Base-by-base conservation (phyloP, 2,797 vertebrate genomes). In the Siniperca obscura region DNA sequence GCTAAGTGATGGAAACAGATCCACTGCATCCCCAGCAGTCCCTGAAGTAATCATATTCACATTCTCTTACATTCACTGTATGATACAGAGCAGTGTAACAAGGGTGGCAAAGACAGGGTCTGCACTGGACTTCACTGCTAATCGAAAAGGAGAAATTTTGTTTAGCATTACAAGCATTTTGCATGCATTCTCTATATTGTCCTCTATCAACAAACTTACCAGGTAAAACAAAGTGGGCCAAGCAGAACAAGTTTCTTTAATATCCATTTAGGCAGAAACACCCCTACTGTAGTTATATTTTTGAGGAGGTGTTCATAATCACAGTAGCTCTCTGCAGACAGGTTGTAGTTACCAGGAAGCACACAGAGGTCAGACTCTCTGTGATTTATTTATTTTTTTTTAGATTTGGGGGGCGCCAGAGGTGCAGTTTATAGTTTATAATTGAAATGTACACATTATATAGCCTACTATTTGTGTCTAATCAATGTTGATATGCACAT, bases 41-140 rank as follows among this genome's bases (percentile, higher is more conserved):
- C 74, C 78, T 59, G 52, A 74, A 78, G 65, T 74, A 40, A 81
- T 84, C 60, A 62, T 60, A 48, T 72, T 30, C 50, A 67, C 11
- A 67, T 75, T 56, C 16, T 48, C 22, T 40, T 16, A 21, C 53
- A 68, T 38, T 48, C 30, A 59, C 44, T 64, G 48, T 53, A 36
- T 72, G 36, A 70, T 55, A 46, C 17, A 56, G 30, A 72, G 21
- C 1, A 48, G 13, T 7, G 7, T 3, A 36, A 10, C 34, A 34
- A 27, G 17, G 19, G 5, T 16, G 16, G 8, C 38, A 55, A 46
- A 30, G 16, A 17, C 2, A 68, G 48, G 11, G 14, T 53, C 50
- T 48, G 36, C n/a, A n/a, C 27, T 53, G 19, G 30, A 65, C 50
- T 65, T 25, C 2, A 70, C 50, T 25, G 38, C 7, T 46, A 1